phyloP scores from a whole-genome alignment of 2,888 invertebrate genomes.

The Mimas tiliae region DNA sequence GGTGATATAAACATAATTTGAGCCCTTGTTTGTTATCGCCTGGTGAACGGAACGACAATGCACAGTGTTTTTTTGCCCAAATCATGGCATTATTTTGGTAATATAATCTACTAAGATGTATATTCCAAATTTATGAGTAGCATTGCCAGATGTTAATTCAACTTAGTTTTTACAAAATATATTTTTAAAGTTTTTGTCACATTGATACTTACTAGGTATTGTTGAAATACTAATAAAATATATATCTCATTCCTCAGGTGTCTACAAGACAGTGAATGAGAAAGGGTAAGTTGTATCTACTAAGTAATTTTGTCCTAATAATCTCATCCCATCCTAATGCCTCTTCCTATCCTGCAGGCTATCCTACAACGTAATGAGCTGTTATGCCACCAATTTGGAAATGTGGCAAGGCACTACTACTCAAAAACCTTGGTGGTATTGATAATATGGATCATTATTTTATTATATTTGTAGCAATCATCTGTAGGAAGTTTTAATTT shows the following conservation, averaged over 20 bases:
- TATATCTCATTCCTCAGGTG: constrained; percentile 54
- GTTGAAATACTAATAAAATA: background rate
- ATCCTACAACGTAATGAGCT: constrained; percentile 64
- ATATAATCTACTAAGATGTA: too few species aligned
- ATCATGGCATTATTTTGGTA: too few species aligned
- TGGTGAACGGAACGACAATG: too few species aligned
- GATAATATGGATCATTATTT: background rate
- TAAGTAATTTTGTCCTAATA: constrained; percentile 16
- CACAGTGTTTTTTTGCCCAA: too few species aligned
- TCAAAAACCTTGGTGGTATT: constrained; percentile 72
- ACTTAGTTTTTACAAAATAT: too few species aligned
- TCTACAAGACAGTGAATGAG: constrained; percentile 64
- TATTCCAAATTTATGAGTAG: too few species aligned
- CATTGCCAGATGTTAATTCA: too few species aligned
- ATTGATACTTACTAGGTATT: too few species aligned
- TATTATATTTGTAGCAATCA: too few species aligned
- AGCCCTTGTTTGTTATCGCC: too few species aligned
- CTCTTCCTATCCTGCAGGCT: constrained; percentile 52
- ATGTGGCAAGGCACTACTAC: constrained; percentile 60
- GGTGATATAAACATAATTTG: too few species aligned
- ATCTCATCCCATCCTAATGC: constrained; percentile 32
- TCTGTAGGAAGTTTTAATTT: background rate
- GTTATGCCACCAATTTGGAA: constrained; percentile 66
- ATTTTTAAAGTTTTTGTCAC: too few species aligned
- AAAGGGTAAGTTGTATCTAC: constrained; percentile 58